phyloP scores from a whole-genome alignment of 1,140 invertebrate genomes.

The Tetramorium parvispinum region DNA sequence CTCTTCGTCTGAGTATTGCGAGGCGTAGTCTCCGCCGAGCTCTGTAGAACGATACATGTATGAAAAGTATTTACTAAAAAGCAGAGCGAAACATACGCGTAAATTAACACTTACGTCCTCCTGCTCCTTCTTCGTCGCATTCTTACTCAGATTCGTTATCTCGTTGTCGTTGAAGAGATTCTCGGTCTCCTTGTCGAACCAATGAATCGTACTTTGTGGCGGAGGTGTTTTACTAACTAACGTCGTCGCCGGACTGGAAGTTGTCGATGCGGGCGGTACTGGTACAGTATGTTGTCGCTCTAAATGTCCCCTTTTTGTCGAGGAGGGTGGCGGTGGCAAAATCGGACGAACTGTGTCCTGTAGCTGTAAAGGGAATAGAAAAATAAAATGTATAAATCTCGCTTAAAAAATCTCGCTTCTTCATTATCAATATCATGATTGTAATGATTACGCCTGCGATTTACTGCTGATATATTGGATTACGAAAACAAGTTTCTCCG shows the following conservation, averaged over 20 bases:
- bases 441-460: neutral
- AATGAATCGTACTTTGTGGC: slow-evolving; percentile 81
- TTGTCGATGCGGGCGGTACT: slow-evolving; percentile 76
- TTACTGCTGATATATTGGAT: neutral
- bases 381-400: neutral
- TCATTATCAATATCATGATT: neutral
- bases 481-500: neutral
- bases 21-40: slow-evolving; percentile 48
- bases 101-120: slow-evolving; percentile 74
- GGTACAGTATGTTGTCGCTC: slow-evolving; percentile 83
- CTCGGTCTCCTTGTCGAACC: slow-evolving; percentile 86
- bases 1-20: slow-evolving; percentile 70
- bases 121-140: slow-evolving; percentile 77
- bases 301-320: slow-evolving; percentile 81
- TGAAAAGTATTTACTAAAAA: neutral
- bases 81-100: neutral
- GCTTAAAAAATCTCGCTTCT: neutral
- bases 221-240: slow-evolving; percentile 84
- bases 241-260: slow-evolving; percentile 82
- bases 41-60: slow-evolving; percentile 35
- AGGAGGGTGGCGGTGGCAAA: slow-evolving; percentile 89
- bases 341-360: slow-evolving; percentile 85
- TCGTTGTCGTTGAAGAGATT: slow-evolving; percentile 85
- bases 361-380: slow-evolving; percentile 66
- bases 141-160: slow-evolving; percentile 73